Evolutionary conservation across 2,888 invertebrate species (phyloP), one percentile per base, ranked within the genome.

Genomic region (Ditula angustiorana): DNA sequence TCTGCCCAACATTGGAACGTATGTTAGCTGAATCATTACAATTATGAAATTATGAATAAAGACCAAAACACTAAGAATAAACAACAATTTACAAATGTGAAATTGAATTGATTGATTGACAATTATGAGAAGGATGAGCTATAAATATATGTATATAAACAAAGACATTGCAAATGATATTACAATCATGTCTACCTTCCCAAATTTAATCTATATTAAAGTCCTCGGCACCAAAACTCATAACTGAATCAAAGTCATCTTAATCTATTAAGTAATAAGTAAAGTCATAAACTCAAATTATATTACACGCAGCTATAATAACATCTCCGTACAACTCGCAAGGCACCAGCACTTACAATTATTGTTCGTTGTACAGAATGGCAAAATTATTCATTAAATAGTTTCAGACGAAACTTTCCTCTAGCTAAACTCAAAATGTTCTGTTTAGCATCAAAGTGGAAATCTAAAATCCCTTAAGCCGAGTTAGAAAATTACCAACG

Each of bases 401-500:
- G 85, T 85, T 88, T 77, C 73, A 68, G 74, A 65, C 64, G 56
- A 75, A 88, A 87, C 81, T 87, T 87, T 83, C 78, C 82, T 80
- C 76, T 83, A 81, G 83, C 82, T 72, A 73, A 86, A 86, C 81
- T 85, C 80, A 82, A 85, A 87, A 85, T 80, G 85, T 84, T 74
- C 85, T 87, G 83, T 85, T 87, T 83, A 86, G 82, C 81, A 86
- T 87, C 86, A 85, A 87, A 90, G 87, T 85, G 83, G 83, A 87
- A 88, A 82, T 86, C 81, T 78, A 75, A 86, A 89, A 91, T 90
- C 89, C 89, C 82, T 82, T 89, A 90, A 91, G 88, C 88, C 79
- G 81, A 83, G 84, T 87, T 86, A 82, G 80, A 75, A 82, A 83
- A 81, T 72, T 71, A 71, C 78, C 75, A 82, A 69, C 62, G 74